These are phyloP conservation scores for Listronotus oregonensis DNA, from an alignment of 1,140 invertebrate genomes.

Conservation along the genomic window DNA sequence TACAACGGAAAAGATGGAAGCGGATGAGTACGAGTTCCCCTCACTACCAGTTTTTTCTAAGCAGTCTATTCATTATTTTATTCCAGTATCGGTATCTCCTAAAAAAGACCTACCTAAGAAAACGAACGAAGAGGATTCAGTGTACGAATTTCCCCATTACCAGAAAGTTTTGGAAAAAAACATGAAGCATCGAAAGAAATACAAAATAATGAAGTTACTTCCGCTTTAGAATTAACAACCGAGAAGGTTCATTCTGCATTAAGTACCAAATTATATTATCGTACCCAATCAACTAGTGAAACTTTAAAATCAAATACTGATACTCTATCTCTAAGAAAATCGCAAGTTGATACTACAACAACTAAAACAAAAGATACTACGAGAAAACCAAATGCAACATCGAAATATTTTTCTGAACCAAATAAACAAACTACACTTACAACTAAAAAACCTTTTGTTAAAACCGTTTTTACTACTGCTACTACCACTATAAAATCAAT, in stretches of 20 bases:
- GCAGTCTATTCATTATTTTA: conserved; percentile 24
- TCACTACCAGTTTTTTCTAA: conserved; percentile 9
- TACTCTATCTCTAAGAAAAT: background rate
- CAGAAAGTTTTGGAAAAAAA: too few species aligned
- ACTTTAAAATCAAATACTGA: background rate
- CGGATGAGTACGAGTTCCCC: conserved; percentile 7
- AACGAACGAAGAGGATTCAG: background rate
- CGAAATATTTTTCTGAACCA: background rate
- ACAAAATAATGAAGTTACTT: too few species aligned
- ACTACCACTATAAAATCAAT: too few species aligned
- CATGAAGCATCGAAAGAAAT: too few species aligned
- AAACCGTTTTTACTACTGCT: background rate
- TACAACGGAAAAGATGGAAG: too few species aligned
- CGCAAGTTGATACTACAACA: background rate
- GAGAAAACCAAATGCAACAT: background rate
- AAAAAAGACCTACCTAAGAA: background rate
- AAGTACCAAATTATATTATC: too few species aligned
- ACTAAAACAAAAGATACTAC: background rate
- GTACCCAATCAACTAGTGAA: background rate
- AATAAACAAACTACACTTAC: background rate
- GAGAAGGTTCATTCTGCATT: too few species aligned
- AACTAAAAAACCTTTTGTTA: background rate
- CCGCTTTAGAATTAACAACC: too few species aligned
- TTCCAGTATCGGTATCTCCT: background rate
- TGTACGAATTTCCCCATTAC: too few species aligned